Percentiles rank a stretch among this genome's conserved stretches.
These are phyloP conservation scores for Camelus dromedarius DNA, from an alignment of 2,113 vertebrate genomes.

Conservation along the genomic window DNA sequence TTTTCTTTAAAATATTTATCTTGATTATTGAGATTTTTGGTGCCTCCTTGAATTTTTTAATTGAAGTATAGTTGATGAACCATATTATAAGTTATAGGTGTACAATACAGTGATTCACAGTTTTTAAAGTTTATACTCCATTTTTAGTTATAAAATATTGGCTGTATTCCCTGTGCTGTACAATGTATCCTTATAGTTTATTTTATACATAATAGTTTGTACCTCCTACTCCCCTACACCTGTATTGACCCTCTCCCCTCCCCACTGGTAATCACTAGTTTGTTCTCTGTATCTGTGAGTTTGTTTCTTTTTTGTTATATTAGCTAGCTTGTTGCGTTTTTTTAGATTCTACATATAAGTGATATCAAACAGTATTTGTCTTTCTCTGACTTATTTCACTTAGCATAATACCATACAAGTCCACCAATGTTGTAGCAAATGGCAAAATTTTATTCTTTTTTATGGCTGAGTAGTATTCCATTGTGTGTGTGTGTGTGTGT, in stretches of 20 bases:
- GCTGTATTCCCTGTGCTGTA: neutral
- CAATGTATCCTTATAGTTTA: neutral
- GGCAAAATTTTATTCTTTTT: neutral
- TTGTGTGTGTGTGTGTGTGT: neutral
- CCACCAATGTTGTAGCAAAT: neutral
- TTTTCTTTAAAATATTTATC: constrained; percentile 39
- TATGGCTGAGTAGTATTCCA: neutral
- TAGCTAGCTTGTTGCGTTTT: neutral
- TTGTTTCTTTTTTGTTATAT: neutral
- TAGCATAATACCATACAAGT: neutral
- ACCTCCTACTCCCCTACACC: neutral
- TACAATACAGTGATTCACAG: neutral
- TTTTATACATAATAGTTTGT: neutral
- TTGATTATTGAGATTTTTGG: neutral
- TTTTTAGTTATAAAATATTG: neutral
- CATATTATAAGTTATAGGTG: neutral
- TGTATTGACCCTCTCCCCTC: too few relatives aligned
- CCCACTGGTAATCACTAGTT: neutral
- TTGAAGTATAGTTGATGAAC: neutral
- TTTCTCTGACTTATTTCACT: neutral
- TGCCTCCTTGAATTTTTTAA: neutral
- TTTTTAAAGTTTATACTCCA: neutral
- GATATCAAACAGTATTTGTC: neutral
- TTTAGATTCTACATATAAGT: neutral
- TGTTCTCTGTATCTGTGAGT: neutral